Evolutionary conservation across 2,888 invertebrate species (phyloP), one percentile per base, ranked within the genome.

Genomic region (Epistrophe eligans): DNA sequence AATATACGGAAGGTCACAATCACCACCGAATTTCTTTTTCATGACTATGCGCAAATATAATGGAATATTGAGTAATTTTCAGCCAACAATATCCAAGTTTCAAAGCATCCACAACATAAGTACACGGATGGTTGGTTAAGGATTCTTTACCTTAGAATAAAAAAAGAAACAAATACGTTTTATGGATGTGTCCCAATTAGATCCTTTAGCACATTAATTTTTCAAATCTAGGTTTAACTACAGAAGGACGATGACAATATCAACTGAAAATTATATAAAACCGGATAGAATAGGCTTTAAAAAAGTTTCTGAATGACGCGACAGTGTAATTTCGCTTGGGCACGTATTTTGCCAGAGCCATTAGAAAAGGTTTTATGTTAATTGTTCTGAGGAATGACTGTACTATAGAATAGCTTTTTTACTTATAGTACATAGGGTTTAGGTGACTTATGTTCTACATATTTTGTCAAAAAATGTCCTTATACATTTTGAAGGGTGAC

Each of bases 351-450:
- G 15, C 8, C 6, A 7, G 28, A 28, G 55, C 55, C 8, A 55
- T 55, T 55, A 55, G 28, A 15, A 57, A 57, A 57, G 32, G 32
- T 57, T 57, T 32, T 57, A 57, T 57, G 57, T 57, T 57, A 57
- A 57, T 57, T 57, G 32, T 57, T 57, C n/a, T 32, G 0, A 10
- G 57, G 11, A 32, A 57, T 57, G 28, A 28, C 7, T 28, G 9
- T 48, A n/a, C 57, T 32, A 52, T 13, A 48, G 28, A 55, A 55
- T 15, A n/a, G 57, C 32, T 32, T 57, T n/a, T 57, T 24, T 57
- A 32, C n/a, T 32, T 32, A 57, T 55, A 57, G 28, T 9, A 57
- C n/a, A 28, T 1, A 2, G 13, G 32, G 13, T 32, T 28, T 32
- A 28, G 15, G 15, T 15, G 55, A 32, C 55, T 32, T 28, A n/a